Evolutionary conservation across 2,113 vertebrate genomes (phyloP).

Genomic region (Excalfactoria chinensis): DNA sequence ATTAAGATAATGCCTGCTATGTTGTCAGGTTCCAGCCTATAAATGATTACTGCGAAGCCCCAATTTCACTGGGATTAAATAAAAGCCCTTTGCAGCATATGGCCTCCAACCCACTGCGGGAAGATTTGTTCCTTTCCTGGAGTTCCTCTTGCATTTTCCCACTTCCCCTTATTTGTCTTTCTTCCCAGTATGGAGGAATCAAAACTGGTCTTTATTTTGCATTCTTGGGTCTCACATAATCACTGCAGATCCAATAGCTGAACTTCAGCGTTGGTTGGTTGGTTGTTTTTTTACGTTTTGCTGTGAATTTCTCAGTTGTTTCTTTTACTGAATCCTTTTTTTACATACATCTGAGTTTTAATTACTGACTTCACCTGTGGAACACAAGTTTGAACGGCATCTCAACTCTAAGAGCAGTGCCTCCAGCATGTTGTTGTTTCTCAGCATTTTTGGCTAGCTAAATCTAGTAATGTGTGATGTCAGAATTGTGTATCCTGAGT

Average conservation of each 20-base stretch:
- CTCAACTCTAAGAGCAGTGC: background rate
- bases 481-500: too few relatives aligned
- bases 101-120: fast-evolving
- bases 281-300: background rate
- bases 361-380: background rate
- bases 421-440: background rate
- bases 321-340: background rate
- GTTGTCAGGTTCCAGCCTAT: background rate
- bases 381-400: background rate
- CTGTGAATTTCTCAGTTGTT: background rate
- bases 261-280: background rate
- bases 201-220: background rate
- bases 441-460: background rate
- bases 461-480: background rate
- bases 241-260: background rate
- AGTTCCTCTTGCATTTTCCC: background rate
- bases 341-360: background rate
- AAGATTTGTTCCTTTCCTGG: background rate
- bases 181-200: background rate
- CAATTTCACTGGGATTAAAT: background rate
- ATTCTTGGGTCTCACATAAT: background rate
- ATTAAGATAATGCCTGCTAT: slow-evolving; percentile 26
- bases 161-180: background rate
- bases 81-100: background rate
- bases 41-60: background rate